phyloP scores from a whole-genome alignment of 2,113 vertebrate species.

The Coreoperca whiteheadi region DNA sequence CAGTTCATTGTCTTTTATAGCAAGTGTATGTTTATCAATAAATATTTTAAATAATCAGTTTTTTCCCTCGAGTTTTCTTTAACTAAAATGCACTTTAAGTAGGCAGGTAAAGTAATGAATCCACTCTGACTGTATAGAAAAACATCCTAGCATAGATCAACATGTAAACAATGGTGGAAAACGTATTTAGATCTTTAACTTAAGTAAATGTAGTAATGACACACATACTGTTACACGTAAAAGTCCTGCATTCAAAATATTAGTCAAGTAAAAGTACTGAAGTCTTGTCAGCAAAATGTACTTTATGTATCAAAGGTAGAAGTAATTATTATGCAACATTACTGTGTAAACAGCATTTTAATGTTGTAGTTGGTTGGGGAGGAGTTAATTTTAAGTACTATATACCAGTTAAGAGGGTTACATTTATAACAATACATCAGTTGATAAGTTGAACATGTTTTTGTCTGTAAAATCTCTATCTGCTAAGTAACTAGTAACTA shows the following conservation, averaged over 20 bases:
- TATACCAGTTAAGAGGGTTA: neutral
- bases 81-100: neutral
- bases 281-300: neutral
- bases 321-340: neutral
- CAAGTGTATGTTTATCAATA: conserved; percentile 99
- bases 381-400: neutral
- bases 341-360: neutral
- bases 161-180: neutral
- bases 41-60: conserved; percentile 85
- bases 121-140: neutral
- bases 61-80: neutral
- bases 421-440: neutral
- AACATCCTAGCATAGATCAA: neutral
- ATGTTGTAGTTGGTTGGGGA: neutral
- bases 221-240: neutral
- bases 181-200: neutral
- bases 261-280: too few species aligned
- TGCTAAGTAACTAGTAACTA: neutral
- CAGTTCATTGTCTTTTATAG: conserved; percentile 95
- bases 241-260: conserved; percentile 3
- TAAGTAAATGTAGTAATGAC: neutral
- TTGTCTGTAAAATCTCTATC: neutral
- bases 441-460: neutral
- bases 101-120: neutral
- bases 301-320: neutral